Evolutionary conservation across 2,797 vertebrate genomes (phyloP).

Genomic region (Siniperca scherzeri): DNA sequence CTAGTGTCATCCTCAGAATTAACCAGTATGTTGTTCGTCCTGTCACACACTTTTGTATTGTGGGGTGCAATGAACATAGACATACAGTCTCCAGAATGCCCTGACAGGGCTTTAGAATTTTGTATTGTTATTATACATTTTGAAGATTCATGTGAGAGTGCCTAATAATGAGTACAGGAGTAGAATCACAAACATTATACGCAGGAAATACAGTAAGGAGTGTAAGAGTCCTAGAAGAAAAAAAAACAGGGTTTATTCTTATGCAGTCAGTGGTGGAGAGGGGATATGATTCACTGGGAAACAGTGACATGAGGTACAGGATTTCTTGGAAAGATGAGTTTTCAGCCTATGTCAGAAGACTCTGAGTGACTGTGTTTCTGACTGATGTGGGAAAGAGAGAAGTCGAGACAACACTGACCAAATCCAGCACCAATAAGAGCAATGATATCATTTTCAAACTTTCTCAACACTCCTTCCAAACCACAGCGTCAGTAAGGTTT

Average conservation of each 20-base stretch:
- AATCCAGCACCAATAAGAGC: slow-evolving; percentile 10
- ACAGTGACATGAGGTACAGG: slow-evolving; percentile 34
- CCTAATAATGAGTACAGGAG: background rate
- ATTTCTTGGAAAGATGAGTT: slow-evolving; percentile 30
- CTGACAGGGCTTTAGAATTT: background rate
- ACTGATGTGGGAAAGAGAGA: slow-evolving; percentile 17
- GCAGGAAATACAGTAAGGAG: background rate
- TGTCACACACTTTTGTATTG: background rate
- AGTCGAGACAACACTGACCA: background rate
- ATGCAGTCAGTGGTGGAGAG: slow-evolving; percentile 17
- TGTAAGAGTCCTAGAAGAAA: background rate
- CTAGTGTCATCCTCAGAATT: too few species aligned
- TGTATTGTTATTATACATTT: slow-evolving; percentile 9
- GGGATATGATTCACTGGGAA: slow-evolving; percentile 60
- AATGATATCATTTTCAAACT: background rate
- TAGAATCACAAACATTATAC: background rate
- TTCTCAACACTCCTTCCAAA: background rate
- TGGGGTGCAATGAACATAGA: background rate
- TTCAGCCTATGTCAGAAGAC: slow-evolving; percentile 13
- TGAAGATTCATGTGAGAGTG: background rate
- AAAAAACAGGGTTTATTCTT: slow-evolving; percentile 4
- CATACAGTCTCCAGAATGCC: background rate
- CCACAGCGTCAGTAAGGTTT: background rate
- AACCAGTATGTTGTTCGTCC: background rate
- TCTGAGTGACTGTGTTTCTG: slow-evolving; percentile 1